Conservation (phyloP, 2,113 vertebrate species). For the Gavialis gangeticus region DNA sequence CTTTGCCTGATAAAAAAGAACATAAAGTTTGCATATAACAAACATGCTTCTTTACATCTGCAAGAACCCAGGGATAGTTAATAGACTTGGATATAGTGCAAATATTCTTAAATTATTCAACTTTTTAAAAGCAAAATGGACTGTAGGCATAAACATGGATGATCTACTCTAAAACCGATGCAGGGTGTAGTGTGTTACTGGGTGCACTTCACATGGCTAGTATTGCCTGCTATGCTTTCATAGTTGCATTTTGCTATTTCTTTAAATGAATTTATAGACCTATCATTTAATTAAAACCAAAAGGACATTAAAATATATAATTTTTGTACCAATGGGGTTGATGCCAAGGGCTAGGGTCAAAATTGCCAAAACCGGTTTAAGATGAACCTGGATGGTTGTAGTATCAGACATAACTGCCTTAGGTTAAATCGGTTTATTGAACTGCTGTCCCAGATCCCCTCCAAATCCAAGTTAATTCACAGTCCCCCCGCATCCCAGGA, state of each 20-base stretch:
- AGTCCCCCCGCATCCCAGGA: too few relatives aligned
- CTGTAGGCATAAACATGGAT: slow-evolving; percentile 27
- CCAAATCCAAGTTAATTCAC: too few relatives aligned
- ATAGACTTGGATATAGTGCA: not conserved
- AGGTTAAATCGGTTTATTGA: too few relatives aligned
- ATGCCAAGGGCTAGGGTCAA: not conserved
- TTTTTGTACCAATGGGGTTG: not conserved
- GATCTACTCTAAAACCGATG: slow-evolving; percentile 10
- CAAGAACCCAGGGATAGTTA: not conserved
- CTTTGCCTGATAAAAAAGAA: not conserved
- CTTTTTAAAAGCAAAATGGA: slow-evolving; percentile 18
- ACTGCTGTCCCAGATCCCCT: too few relatives aligned
- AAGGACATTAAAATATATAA: not conserved
- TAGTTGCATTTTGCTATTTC: not conserved
- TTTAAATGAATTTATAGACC: not conserved
- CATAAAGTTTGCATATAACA: too few relatives aligned
- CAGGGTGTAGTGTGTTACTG: not conserved
- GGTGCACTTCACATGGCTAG: not conserved
- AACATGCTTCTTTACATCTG: not conserved
- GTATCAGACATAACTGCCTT: too few relatives aligned
- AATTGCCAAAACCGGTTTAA: too few relatives aligned
- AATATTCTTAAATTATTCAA: not conserved
- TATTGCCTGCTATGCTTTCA: not conserved
- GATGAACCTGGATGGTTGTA: too few relatives aligned
- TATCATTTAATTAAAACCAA: not conserved